Conservation (phyloP, 2,888 invertebrate genomes). For the Cerastoderma edule region DNA sequence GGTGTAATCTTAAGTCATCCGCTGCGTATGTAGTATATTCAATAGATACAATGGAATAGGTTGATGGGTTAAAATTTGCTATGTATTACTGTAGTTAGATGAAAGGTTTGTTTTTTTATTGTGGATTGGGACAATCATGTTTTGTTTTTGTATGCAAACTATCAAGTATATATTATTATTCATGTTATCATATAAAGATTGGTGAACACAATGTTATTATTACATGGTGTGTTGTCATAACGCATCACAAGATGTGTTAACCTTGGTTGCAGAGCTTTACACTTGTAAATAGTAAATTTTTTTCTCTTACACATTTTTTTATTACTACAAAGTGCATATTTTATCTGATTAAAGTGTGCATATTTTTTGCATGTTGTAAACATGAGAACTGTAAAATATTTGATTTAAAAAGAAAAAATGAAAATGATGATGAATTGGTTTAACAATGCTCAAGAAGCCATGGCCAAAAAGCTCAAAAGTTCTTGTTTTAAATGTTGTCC, state of each 20-base stretch:
- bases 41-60: too few relatives aligned
- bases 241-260: conserved; percentile 16
- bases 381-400: too few relatives aligned
- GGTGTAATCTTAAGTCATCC: too few relatives aligned
- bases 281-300: conserved; percentile 38
- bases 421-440: too few relatives aligned
- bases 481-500: too few relatives aligned
- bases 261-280: conserved; percentile 58
- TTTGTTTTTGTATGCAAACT: conserved; percentile 22
- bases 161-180: not conserved
- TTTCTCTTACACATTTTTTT: not conserved
- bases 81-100: conserved; percentile 4
- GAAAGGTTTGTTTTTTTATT: not conserved
- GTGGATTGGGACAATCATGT: conserved; percentile 19
- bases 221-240: too few relatives aligned
- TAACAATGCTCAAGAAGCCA: too few relatives aligned
- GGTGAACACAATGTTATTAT: not conserved
- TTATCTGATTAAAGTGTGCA: not conserved
- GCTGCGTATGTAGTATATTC: too few relatives aligned
- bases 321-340: not conserved
- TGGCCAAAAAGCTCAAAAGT: too few relatives aligned
- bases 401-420: too few relatives aligned
- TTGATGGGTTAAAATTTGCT: too few relatives aligned
- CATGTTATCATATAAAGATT: conserved; percentile 4
- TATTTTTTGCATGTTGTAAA: conserved; percentile 5